Evolutionary conservation across 1,140 invertebrate genomes (phyloP).

Genomic region (Danaus melanippus): DNA sequence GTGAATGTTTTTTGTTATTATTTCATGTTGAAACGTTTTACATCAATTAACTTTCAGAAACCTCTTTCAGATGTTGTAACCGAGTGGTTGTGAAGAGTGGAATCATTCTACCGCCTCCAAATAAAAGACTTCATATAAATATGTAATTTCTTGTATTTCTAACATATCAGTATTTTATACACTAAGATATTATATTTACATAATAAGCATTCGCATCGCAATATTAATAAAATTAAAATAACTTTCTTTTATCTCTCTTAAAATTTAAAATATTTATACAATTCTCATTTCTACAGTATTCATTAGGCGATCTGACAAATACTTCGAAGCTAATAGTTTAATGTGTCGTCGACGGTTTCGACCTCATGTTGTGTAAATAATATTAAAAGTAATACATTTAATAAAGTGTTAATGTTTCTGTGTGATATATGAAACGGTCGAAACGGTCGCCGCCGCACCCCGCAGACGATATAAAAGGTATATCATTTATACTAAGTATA

Average conservation of each 20-base stretch:
- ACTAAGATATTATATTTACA: constrained; percentile 58
- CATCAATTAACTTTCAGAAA: background rate
- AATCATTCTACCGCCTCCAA: background rate
- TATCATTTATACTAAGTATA: background rate
- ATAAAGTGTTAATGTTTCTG: no score
- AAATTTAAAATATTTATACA: constrained; percentile 57
- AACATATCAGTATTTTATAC: constrained; percentile 62
- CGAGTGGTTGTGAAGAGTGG: no score
- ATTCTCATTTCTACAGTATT: constrained; percentile 27
- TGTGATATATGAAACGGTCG: no score
- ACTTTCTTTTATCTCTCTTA: constrained; percentile 48
- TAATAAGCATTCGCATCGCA: constrained; percentile 60
- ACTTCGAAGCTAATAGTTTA: constrained; percentile 23
- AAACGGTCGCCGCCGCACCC: no score
- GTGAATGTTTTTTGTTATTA: background rate
- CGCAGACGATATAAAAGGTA: no score
- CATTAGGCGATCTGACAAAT: constrained; percentile 55
- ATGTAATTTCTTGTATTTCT: constrained; percentile 61
- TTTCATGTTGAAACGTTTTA: background rate
- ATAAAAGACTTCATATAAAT: constrained; percentile 36
- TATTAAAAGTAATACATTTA: constrained; percentile 1
- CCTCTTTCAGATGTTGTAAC: background rate
- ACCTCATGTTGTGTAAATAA: background rate
- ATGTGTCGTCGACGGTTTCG: constrained; percentile 8
- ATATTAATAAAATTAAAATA: constrained; percentile 64